A percentile compares a stretch with the other conserved stretches of the same genome.
These are phyloP conservation scores for Plagodis dolabraria DNA, from an alignment of 2,888 invertebrate genomes.

Conservation along the genomic window DNA sequence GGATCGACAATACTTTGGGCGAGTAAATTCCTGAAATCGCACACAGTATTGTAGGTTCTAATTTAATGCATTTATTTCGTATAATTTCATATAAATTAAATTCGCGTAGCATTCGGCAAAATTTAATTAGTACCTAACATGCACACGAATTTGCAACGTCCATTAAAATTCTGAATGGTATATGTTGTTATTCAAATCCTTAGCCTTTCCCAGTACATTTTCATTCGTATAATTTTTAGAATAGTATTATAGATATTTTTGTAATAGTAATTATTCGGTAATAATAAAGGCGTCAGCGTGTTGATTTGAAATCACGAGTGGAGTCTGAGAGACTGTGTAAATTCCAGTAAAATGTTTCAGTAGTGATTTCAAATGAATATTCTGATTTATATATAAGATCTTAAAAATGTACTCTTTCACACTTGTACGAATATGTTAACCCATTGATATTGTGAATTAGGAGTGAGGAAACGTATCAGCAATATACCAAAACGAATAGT, in stretches of 20 bases:
- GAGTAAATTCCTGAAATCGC: constrained; percentile 11
- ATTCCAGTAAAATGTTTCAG: constrained; percentile 26
- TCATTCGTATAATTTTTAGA: constrained; percentile 77
- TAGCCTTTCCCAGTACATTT: constrained; percentile 79
- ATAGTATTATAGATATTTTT: constrained; percentile 83
- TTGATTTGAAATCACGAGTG: constrained; percentile 51
- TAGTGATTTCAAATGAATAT: constrained; percentile 49
- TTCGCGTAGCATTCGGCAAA: constrained; percentile 57
- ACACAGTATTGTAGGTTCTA: constrained; percentile 41
- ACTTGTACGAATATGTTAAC: constrained; percentile 69
- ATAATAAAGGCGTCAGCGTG: constrained; percentile 60
- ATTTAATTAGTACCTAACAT: constrained; percentile 46
- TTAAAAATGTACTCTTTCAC: constrained; percentile 71
- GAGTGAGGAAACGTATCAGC: constrained; percentile 83
- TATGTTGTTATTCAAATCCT: constrained; percentile 82
- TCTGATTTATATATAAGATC: constrained; percentile 59
- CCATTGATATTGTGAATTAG: constrained; percentile 78
- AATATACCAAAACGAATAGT: constrained; percentile 84
- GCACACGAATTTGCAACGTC: constrained; percentile 49
- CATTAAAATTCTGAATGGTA: constrained; percentile 67
- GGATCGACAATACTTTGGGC: constrained; percentile 41
- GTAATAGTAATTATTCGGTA: constrained; percentile 80
- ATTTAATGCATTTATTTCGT: constrained; percentile 69
- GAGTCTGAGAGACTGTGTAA: constrained; percentile 18
- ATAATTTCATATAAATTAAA: constrained; percentile 56